phyloP scores from a whole-genome alignment of 1,140 invertebrate species.

The Stegodyphus dumicola region DNA sequence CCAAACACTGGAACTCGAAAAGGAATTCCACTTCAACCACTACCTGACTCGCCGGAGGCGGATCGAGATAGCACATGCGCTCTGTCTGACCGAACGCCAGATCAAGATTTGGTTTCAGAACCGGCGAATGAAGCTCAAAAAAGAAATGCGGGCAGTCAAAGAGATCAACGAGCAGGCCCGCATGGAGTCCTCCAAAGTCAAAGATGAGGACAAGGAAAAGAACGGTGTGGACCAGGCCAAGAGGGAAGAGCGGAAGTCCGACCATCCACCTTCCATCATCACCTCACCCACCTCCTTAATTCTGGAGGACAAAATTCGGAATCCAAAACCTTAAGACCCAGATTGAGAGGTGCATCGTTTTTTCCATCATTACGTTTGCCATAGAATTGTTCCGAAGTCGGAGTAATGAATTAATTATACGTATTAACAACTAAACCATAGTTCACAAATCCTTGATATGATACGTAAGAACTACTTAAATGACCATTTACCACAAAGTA shows the following conservation, averaged over 20 bases:
- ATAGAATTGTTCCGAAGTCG: conserved; percentile 15
- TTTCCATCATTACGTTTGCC: conserved; percentile 10
- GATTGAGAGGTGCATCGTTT: neutral
- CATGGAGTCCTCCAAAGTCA: conserved; percentile 98
- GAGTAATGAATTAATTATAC: conserved; percentile 13
- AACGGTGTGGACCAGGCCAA: conserved; percentile 11
- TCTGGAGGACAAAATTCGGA: conserved; percentile 55
- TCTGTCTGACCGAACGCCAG: conserved; percentile 83
- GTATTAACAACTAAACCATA: conserved; percentile 4
- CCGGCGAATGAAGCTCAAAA: conserved; percentile 97
- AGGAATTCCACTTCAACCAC: conserved; percentile 99
- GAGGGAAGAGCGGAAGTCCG: conserved; percentile 13
- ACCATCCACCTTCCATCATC: conserved; percentile 28
- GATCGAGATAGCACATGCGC: conserved; percentile 82
- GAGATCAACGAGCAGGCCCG: conserved; percentile 97
- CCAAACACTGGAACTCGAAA: conserved; percentile 94
- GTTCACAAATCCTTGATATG: neutral
- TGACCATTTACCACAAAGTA: conserved; percentile 42
- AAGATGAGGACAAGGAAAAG: conserved; percentile 71
- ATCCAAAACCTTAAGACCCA: conserved; percentile 39
- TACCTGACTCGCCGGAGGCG: conserved; percentile 93
- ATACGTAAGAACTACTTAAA: conserved; percentile 59
- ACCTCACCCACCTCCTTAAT: conserved; percentile 32
- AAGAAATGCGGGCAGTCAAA: conserved; percentile 90
- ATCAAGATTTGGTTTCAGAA: conserved; percentile 99